A percentile compares a stretch with the other conserved stretches of the same genome.
phyloP scores from a whole-genome alignment of 2,888 invertebrate species.

The Lasioglossum malachurum region DNA sequence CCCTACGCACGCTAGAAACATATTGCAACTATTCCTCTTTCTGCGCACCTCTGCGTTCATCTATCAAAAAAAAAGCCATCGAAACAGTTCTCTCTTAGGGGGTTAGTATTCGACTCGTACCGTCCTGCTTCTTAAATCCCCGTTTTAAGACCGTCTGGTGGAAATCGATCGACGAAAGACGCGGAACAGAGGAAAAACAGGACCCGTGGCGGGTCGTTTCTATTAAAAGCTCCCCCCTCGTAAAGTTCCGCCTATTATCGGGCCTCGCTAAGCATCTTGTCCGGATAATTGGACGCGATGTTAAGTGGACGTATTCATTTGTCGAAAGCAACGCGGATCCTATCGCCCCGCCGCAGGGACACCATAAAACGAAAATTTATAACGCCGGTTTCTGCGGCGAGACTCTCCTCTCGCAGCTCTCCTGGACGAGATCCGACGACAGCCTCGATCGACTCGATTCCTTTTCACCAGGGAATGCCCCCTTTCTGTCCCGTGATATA shows the following conservation, averaged over 20 bases:
- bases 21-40: not conserved
- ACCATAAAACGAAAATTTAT: constrained; percentile 36
- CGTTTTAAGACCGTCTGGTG: not conserved
- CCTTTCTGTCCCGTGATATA: not conserved
- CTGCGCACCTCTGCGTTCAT: too few species aligned
- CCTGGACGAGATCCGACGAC: not conserved
- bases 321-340: constrained; percentile 16
- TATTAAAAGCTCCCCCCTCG: constrained; percentile 20
- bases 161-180: not conserved
- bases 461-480: not conserved
- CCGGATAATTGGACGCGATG: constrained; percentile 32
- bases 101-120: not conserved
- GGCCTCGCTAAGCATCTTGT: constrained; percentile 21
- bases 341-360: constrained; percentile 19
- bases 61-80: too few species aligned
- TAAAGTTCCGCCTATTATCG: constrained; percentile 31
- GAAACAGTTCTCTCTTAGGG: not conserved
- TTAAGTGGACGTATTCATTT: constrained; percentile 38
- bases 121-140: not conserved
- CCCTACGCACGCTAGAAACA: not conserved
- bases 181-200: not conserved
- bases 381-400: constrained; percentile 4
- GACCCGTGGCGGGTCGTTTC: not conserved
- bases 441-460: not conserved
- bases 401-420: not conserved